Evolutionary conservation across 2,888 invertebrate species (phyloP), one percentile per base, ranked within the genome.

Genomic region (Uloborus plumipes): DNA sequence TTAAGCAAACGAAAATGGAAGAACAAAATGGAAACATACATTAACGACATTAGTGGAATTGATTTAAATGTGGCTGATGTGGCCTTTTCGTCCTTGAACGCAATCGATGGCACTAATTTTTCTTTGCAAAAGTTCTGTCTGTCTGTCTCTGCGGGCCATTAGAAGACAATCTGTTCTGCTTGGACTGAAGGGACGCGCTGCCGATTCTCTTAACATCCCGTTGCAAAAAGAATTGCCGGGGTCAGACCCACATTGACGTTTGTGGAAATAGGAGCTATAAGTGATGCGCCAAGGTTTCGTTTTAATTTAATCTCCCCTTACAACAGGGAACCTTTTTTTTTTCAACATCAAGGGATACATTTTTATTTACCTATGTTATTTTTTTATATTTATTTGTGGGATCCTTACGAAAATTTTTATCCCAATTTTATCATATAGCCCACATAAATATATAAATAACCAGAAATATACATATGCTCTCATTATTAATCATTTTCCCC

Each of bases 51-150:
- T 82, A 82, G 71, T 72, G 53, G 81, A 74, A 82, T 82, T 82
- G 81, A 82, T 82, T 82, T 82, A 82, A 82, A 82, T 82, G 79
- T 79, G 79, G 71, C 78, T 70, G 77, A 62, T 70, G 73, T 78
- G 79, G 80, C 80, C 75, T 65, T 75, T 75, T 81, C 81, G 81
- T 75, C 81, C 81, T 82, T 82, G 81, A 71, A 65, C 59, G 71
- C 65, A 82, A 82, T 82, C 81, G 81, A 82, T 82, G 75, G 81
- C 81, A 76, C 76, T 82, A 82, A 82, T 82, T 82, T 81, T 81
- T 74, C 75, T 81, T 82, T 74, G 70, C 70, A 69, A 80, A 74
- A 73, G 69, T 73, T 80, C 80, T 78, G 78, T 76, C 69, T 59
- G 76, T 76, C 69, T 75, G 75, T 80, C 79, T 80, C 79, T 80